Conservation (phyloP, 2,888 invertebrate species). For the Netelia inedita region DNA sequence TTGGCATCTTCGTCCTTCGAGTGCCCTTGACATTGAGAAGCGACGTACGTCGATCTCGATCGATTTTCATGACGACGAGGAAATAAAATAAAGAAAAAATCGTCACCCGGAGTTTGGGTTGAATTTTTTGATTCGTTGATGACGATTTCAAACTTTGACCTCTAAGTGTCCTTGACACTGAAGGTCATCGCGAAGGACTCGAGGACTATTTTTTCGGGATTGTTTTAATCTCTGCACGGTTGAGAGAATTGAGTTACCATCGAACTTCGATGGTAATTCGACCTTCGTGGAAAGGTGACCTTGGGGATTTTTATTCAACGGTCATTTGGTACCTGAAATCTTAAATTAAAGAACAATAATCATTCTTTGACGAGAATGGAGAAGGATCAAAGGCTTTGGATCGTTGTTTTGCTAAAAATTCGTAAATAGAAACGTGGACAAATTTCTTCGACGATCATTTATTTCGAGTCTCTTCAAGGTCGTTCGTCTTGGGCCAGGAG, state of each 20-base stretch:
- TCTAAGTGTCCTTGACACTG: background rate
- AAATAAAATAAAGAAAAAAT: background rate
- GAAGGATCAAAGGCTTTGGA: background rate
- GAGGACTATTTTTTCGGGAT: background rate
- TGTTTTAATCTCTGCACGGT: background rate
- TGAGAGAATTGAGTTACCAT: no score
- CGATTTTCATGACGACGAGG: no score
- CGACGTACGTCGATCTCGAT: no score
- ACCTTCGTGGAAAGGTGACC: constrained; percentile 1
- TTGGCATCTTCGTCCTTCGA: background rate
- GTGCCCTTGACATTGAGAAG: background rate
- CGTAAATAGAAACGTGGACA: background rate
- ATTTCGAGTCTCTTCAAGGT: background rate
- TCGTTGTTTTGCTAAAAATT: no score
- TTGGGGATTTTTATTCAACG: background rate
- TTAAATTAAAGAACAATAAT: background rate
- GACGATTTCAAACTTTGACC: background rate
- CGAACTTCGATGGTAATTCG: background rate
- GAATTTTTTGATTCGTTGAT: background rate
- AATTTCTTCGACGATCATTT: background rate
- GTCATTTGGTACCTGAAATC: background rate
- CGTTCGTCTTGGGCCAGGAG: background rate
- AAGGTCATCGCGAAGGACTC: background rate
- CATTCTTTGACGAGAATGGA: background rate
- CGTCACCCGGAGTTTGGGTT: background rate